Base-by-base conservation (phyloP, 2,888 invertebrate genomes). In the Bedellia somnulentella region DNA sequence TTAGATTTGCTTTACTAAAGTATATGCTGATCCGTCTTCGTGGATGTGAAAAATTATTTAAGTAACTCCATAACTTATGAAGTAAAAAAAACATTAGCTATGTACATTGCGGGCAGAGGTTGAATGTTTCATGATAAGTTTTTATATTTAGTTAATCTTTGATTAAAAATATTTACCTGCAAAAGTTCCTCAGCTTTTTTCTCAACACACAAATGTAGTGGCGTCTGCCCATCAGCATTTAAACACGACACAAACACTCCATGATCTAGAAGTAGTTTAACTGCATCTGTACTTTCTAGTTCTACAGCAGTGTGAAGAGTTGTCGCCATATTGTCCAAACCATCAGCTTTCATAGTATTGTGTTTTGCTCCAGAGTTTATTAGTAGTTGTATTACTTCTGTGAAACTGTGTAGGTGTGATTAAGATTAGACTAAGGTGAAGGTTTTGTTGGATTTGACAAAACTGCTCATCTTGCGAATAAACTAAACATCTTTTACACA, bases 231-330 rank as follows among this genome's bases (percentile, higher is more conserved):
- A 5, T 54, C 51, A 8, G 46, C 46, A 37, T 80, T 71, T 5
- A 67, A 50, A 17, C 60, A 61, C 2, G 57, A 54, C 1, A 71
- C 57, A 1, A 57, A 58, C 1, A 62, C 71, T 1, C 70, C 75
- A 6, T 61, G 54, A 2, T 62, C 50, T 4, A 79, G 43, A 1
- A 80, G 47, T 24, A 60, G 52, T 8, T 51, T 52, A 2, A 79
- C 67, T 2, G 67, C 68, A 0, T 70, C 63, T 17, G 63, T 35
- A 26, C 59, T 67, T 4, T 58, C 63, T 2, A 79, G 44, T 26
- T 64, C 57, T 0, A 78, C 78, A 0, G 80, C 79, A 0, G 70
- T 75, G 37, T 81, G 81, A 1, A 81, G 52, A 0, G 79, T 75
- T 0, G 79, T 78, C 12, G 64, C 58, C 8, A 55, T 26, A 15